A percentile compares a stretch with the other conserved stretches of the same genome.
phyloP scores from a whole-genome alignment of 2,797 vertebrate species.

The Peromyscus eremicus region DNA sequence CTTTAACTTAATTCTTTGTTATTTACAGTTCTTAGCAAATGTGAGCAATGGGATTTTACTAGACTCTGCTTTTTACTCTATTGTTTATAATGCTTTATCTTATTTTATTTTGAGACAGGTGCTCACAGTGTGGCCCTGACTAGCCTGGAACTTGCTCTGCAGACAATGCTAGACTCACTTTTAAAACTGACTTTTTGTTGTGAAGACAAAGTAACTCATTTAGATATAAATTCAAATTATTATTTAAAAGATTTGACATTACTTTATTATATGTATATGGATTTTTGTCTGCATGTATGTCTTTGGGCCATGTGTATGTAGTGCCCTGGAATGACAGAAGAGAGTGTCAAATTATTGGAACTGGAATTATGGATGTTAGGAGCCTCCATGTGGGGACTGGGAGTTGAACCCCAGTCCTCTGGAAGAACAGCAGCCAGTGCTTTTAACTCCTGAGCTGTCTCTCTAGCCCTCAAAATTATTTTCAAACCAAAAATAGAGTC shows the following conservation, averaged over 20 bases:
- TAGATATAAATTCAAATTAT: constrained; percentile 12
- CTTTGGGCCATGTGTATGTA: not conserved
- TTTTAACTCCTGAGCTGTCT: not conserved
- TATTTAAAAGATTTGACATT: constrained; percentile 50
- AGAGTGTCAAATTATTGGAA: not conserved
- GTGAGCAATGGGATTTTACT: not conserved
- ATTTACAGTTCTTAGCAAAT: constrained; percentile 43
- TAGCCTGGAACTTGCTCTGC: not conserved
- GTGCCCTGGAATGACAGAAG: not conserved
- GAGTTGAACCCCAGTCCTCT: not conserved
- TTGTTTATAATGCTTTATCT: not conserved
- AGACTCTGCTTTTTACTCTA: constrained; percentile 12
- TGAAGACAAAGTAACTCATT: not conserved
- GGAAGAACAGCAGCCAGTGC: not conserved
- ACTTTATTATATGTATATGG: not conserved
- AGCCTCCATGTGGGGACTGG: not conserved
- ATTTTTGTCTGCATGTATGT: not conserved
- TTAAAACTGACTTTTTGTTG: not conserved
- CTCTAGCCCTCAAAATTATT: not conserved
- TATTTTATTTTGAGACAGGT: not conserved
- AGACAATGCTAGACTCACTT: not conserved
- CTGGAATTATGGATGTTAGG: not conserved
- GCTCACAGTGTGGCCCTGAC: not conserved
- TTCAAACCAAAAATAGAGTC: not conserved
- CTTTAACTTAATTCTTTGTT: constrained; percentile 5